Evolutionary conservation across 2,113 vertebrate genomes (phyloP), one percentile per base, ranked within the genome.

Genomic region (Sinocyclocheilus anshuiensis): DNA sequence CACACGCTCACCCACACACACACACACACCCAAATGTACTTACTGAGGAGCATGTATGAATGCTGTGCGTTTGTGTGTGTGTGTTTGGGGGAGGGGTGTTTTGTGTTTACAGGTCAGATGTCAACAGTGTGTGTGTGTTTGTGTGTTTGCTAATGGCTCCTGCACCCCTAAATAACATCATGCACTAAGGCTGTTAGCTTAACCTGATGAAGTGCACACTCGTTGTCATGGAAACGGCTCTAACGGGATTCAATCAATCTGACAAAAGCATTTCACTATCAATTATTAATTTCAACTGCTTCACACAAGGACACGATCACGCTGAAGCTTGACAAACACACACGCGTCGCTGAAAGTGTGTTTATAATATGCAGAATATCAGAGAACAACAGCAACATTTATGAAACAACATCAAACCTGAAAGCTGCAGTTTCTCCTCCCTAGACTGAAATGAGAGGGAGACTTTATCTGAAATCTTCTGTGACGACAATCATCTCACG

Each of bases 161-260:
- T 4, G 71, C 67, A n/a, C 22, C 87, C 45, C 80, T 39, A 63
- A 39, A 86, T 67, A 79, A 87, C 78, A 85, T 83, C 61, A 53
- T 57, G 33, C 26, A 86, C 72, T 48, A 71, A 71, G 50, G 48
- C 77, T 50, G 48, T 88, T 84, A 87, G 16, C 69, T 72, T 71
- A 86, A 87, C 75, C 50, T 11, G 77, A 84, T 88, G 65, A 89
- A 84, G 83, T 45, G 82, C 85, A 65, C 42, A 55, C 78, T 29
- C 39, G 16, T 81, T 15, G 39, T 82, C 86, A 85, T 86, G 83
- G 86, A 59, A 91, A 89, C 84, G 77, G 63, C 29, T 57, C 18
- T 8, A 18, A 39, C 3, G 18, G 85, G 74, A 65, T 53, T 8
- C 72, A 55, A 24, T 24, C 15, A 45, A 81, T 69, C 74, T 36